Evolutionary conservation across 1,140 invertebrate genomes (phyloP), one percentile per base, ranked within the genome.

Genomic region (Hyphantria cunea): DNA sequence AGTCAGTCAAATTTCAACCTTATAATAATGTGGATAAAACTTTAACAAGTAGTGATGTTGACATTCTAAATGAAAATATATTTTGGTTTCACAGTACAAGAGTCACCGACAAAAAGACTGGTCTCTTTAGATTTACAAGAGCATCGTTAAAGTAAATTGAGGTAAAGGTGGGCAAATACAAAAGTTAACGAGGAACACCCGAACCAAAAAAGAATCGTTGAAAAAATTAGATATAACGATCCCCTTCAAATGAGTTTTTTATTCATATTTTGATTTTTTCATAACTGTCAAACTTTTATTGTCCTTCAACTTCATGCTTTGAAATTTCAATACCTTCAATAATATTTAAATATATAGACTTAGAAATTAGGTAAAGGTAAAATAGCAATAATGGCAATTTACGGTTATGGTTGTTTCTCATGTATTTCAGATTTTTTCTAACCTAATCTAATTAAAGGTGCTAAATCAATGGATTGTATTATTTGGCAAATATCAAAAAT

Each of bases 81-180:
- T 54, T 34, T 64, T 65, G 44, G 69, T 44, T 9, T 17, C n/a
- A 51, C 32, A 52, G 48, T 60, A 63, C 53, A 62, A 69, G 55
- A 55, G 60, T 53, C 50, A 53, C 60, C 55, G 72, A 70, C 66
- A 72, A 75, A 75, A 75, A 68, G 54, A 61, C 69, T 55, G 63
- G 65, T 68, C 64, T 64, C 55, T 52, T 70, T 65, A 70, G 67
- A 72, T 76, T 70, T 76, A 69, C 70, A 68, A 60, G 69, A 56
- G 60, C 55, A 66, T 73, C 68, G 64, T 73, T 73, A 68, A 70
- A 72, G 64, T 67, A 72, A 72, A 72, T 72, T 68, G 73, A 62
- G 65, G 63, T 68, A 64, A 74, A 75, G 68, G 69, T 69, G 64
- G 67, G 61, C 50, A 76, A 68, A 70, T 70, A 76, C 63, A 53